Evolutionary conservation across 2,797 vertebrate species (phyloP), one percentile per base, ranked within the genome.

Genomic region (Hozukius guyotensis): DNA sequence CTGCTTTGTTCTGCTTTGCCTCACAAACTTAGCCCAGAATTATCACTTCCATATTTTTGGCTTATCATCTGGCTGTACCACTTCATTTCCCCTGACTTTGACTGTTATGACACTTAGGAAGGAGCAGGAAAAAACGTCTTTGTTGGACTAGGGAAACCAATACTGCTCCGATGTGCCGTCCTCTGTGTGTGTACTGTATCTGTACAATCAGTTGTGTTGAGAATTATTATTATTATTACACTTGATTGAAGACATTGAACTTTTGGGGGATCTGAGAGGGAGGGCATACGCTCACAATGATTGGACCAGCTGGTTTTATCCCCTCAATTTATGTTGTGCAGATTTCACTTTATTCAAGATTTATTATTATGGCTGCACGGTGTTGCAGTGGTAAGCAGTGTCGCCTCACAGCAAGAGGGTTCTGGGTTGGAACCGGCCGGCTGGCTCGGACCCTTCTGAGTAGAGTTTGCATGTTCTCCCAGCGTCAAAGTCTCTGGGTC

Each of bases 71-170:
- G 27, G 6, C 25, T 71, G 29, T 53, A 71, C 49, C 16, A 59
- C 61, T 49, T 20, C 22, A 38, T 16, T 63, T 49, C 62, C 25
- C 38, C 27, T 84, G 76, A 61, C 86, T 34, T 7, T 57, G 81
- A 86, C 86, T 88, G 86, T 90, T 90, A 75, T 6, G 5, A 77
- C 38, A 36, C 29, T 14, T 18, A 13, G n/a, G 14, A 74, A 29
- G 5, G 27, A 63, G 32, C n/a, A 65, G 16, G 10, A 49, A 31
- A 12, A 18, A 31, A 61, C 27, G 24, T 18, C 29, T 20, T 59
- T 53, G 52, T n/a, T 67, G 55, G 62, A 56, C 7, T 2, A 20
- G 8, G 24, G 5, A 36, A 31, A 63, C 32, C 4, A 53, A 32
- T 18, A 4, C 72, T 65, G 16, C 55, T 73, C 60, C 8, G 6